Base-by-base conservation (phyloP, 2,888 invertebrate genomes). In the Anoncus sp. region DNA sequence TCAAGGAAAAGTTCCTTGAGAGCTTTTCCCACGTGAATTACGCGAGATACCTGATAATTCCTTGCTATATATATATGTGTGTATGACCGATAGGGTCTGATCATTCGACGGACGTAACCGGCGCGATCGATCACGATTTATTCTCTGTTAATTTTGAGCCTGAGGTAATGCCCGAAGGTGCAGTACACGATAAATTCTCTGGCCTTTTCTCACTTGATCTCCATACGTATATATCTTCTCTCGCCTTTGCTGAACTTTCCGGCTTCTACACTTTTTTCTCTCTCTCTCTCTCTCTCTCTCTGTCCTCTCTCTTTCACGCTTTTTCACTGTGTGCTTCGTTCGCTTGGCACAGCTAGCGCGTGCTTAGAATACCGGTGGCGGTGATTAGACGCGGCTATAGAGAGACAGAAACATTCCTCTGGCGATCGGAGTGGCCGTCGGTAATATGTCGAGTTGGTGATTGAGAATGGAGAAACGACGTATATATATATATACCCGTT, bases 361-460 rank as follows among this genome's bases (percentile, higher is more conserved):
- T 77, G 77, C 77, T 45, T 77, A n/a, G 77, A 77, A 77, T 77
- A 73, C 69, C 73, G 27, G 63, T 57, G 69, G 63, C 73, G 57
- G 57, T 77, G 77, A 77, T 77, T 73, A 77, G 77, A 74, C 73
- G 53, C 57, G 63, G 55, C 63, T 62, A 51, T 63, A 73, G 38
- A 74, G 69, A 70, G 38, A 38, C 20, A 16, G 38, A 51, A 18
- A 51, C 47, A 70, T 70, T 70, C 60, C 70, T 60, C 49, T 18
- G 60, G 49, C 60, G 49, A 60, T 27, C 27, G 49, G 22, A 65
- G 20, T 45, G 49, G 45, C 45, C 49, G 22, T 66, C 35, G 22
- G 38, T 45, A 22, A 45, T 20, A n/a, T 57, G 55, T 67, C 35
- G 20, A 65, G 51, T 51, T 57, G 57, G 45, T 51, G 55, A 55